A percentile compares a stretch with the other conserved stretches of the same genome.
phyloP scores from a whole-genome alignment of 2,797 vertebrate genomes.

The Amazona finschi region DNA sequence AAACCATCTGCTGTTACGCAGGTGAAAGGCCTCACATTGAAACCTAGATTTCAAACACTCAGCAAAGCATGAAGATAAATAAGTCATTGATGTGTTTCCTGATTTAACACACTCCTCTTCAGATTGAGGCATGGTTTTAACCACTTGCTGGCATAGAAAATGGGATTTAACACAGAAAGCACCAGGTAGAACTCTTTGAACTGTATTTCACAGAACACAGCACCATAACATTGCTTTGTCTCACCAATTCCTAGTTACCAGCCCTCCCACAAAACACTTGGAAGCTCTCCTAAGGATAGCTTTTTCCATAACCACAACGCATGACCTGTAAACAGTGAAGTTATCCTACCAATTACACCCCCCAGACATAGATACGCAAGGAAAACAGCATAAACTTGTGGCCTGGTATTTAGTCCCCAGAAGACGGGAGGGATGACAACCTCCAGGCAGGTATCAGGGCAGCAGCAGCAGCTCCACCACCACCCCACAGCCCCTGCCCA shows the following conservation, averaged over 20 bases:
- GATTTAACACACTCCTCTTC: not conserved
- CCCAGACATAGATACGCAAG: accelerated
- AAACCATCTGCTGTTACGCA: not conserved
- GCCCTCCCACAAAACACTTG: not conserved
- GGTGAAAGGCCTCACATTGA: not conserved
- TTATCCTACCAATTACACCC: accelerated
- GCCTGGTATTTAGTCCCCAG: not conserved
- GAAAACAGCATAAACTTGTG: too few relatives aligned
- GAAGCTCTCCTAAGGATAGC: accelerated
- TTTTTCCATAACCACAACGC: not conserved
- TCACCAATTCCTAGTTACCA: not conserved
- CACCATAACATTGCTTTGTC: not conserved
- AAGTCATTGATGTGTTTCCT: not conserved
- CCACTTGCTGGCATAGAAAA: not conserved
- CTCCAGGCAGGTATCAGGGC: not conserved
- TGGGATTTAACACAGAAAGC: not conserved
- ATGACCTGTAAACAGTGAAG: accelerated
- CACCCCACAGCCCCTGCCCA: not conserved
- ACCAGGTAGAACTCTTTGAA: not conserved
- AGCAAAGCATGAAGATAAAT: not conserved
- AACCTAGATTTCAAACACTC: not conserved
- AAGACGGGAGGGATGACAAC: accelerated
- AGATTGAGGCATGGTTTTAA: accelerated
- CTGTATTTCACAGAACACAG: accelerated
- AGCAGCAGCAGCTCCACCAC: not conserved